Base-by-base conservation (phyloP, 2,797 vertebrate species). In the Austrolebias charrua region DNA sequence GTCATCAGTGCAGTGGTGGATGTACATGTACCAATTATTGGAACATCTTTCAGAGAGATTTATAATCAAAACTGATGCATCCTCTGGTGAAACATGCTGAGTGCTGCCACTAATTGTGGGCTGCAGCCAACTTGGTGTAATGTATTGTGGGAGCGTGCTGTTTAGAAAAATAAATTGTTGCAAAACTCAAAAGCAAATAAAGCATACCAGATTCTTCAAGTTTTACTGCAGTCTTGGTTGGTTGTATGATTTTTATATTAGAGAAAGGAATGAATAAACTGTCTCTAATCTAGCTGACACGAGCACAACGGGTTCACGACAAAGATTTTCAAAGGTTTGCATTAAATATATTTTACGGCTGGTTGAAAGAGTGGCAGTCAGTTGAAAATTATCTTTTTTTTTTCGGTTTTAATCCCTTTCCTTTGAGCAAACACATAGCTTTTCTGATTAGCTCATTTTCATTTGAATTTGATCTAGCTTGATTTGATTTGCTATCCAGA, bases 401-500 rank as follows among this genome's bases (percentile, higher is more conserved):
- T 76, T 73, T 83, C 73, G 66, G 66, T 63, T 63, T 65, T 81
- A 83, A 83, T 83, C 74, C 53, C 50, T 31, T 66, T 49, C 44
- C 64, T 82, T 79, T 84, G 75, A 84, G 58, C 69, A 81, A 82
- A 86, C 81, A 83, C 79, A 62, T 56, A 71, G 82, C 75, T 84
- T 85, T 82, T 84, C 78, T 79, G 75, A 87, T 89, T 82, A 89
- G 80, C 78, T 88, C 73, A 84, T 91, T 92, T 87, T 87, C 86
- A 90, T 86, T 77, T 76, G 66, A 88, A 85, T 88, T 83, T 71
- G 84, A 90, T 91, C 82, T 77, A 81, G 73, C 82, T 75, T 85
- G 86, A 91, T 90, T 91, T 88, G 86, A 91, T 92, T 90, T 90
- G 81, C 78, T 84, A 84, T 88, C 85, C 80, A 75, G 47, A 88